Percentiles rank a stretch among this genome's conserved stretches.
phyloP scores from a whole-genome alignment of 2,797 vertebrate genomes.

The Tamandua tetradactyla region DNA sequence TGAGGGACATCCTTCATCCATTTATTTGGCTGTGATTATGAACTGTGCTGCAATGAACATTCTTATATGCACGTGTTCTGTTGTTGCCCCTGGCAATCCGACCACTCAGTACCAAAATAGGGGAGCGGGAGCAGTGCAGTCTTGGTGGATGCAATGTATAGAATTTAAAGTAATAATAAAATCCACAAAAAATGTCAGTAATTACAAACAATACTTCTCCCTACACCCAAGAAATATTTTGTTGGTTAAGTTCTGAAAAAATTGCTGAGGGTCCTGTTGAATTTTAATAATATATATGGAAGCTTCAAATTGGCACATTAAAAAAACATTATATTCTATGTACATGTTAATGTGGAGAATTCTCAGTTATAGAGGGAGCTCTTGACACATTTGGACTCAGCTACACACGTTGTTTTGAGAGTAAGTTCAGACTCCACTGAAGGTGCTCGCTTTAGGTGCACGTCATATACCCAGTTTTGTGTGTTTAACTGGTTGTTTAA shows the following conservation, averaged over 20 bases:
- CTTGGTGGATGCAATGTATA: not conserved
- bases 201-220: not conserved
- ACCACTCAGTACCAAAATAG: not conserved
- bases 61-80: not conserved
- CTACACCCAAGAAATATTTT: not conserved
- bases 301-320: not conserved
- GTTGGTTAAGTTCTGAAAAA: conserved; percentile 8
- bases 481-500: not conserved
- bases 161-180: not conserved
- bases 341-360: conserved; percentile 19
- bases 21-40: not conserved
- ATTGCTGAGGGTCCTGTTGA: not conserved
- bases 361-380: not conserved
- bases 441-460: not conserved
- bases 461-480: not conserved
- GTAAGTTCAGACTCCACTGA: not conserved
- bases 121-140: not conserved
- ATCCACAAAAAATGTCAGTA: not conserved
- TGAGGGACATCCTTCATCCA: not conserved
- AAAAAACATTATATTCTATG: not conserved
- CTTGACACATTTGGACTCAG: not conserved
- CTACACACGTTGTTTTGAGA: not conserved
- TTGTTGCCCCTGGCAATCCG: not conserved
- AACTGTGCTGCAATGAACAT: not conserved
- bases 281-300: not conserved